Conservation (phyloP, 2,113 vertebrate species). For the Hemicordylus capensis region DNA sequence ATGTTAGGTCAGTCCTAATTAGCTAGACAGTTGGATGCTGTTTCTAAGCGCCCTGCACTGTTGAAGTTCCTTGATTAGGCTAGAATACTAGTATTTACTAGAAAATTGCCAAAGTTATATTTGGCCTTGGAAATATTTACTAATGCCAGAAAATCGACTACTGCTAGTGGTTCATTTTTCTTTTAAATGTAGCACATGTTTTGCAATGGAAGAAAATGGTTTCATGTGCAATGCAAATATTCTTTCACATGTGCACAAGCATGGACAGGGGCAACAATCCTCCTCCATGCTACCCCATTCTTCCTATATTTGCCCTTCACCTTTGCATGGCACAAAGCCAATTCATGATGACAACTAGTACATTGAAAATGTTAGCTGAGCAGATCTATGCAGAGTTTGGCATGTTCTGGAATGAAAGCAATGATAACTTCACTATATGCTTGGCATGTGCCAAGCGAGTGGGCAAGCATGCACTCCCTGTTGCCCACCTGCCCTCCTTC, state of each 20-base stretch:
- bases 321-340: not conserved
- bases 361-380: not conserved
- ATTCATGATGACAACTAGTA: not conserved
- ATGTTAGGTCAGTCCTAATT: not conserved
- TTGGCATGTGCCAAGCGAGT: too few relatives aligned
- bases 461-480: too few relatives aligned
- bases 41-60: too few relatives aligned
- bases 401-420: not conserved
- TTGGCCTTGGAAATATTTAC: not conserved
- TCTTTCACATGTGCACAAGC: not conserved
- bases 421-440: not conserved
- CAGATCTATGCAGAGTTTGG: not conserved
- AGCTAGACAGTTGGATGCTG: not conserved
- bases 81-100: not conserved
- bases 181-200: not conserved
- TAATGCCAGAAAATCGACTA: not conserved
- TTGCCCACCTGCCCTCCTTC: too few relatives aligned
- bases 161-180: not conserved
- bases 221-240: too few relatives aligned
- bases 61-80: too few relatives aligned
- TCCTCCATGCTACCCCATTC: not conserved
- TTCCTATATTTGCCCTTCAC: not conserved
- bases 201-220: not conserved
- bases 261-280: not conserved
- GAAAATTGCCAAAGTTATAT: not conserved